Evolutionary conservation across 2,113 vertebrate genomes (phyloP).

Genomic region (Synodontis membranacea): DNA sequence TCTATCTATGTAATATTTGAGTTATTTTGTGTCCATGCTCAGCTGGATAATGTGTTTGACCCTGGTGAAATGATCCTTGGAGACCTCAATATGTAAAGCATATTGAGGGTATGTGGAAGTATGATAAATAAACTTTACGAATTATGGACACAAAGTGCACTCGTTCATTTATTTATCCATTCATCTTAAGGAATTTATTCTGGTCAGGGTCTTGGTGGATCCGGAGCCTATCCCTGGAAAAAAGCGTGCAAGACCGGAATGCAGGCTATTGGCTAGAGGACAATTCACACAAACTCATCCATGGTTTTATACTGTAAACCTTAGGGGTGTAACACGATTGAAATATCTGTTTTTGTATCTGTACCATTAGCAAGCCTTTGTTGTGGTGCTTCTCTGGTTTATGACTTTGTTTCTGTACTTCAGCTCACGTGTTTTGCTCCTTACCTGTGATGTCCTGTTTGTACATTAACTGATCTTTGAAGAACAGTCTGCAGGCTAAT

Average conservation of each 20-base stretch:
- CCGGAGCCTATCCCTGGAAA: neutral
- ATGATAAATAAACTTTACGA: conserved; percentile 54
- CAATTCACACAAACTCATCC: too few relatives aligned
- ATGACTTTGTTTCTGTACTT: too few relatives aligned
- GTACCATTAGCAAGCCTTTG: too few relatives aligned
- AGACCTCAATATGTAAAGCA: conserved; percentile 54
- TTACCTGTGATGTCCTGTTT: too few relatives aligned
- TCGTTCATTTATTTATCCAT: conserved; percentile 1
- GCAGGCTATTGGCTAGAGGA: too few relatives aligned
- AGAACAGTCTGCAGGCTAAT: too few relatives aligned
- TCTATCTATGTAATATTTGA: conserved; percentile 40
- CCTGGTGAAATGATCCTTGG: conserved; percentile 43
- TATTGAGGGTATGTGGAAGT: conserved; percentile 51
- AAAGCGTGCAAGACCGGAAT: neutral
- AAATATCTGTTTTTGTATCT: too few relatives aligned
- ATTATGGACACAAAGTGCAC: neutral
- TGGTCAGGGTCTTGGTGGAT: neutral
- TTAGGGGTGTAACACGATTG: too few relatives aligned
- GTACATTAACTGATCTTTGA: too few relatives aligned
- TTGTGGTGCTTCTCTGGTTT: too few relatives aligned
- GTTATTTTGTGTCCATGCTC: conserved; percentile 54
- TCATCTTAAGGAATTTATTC: neutral
- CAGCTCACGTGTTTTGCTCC: too few relatives aligned
- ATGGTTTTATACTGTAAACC: too few relatives aligned
- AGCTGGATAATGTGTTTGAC: conserved; percentile 51